Base-by-base conservation (phyloP, 1,140 invertebrate genomes). In the Sminthurinus signatus region DNA sequence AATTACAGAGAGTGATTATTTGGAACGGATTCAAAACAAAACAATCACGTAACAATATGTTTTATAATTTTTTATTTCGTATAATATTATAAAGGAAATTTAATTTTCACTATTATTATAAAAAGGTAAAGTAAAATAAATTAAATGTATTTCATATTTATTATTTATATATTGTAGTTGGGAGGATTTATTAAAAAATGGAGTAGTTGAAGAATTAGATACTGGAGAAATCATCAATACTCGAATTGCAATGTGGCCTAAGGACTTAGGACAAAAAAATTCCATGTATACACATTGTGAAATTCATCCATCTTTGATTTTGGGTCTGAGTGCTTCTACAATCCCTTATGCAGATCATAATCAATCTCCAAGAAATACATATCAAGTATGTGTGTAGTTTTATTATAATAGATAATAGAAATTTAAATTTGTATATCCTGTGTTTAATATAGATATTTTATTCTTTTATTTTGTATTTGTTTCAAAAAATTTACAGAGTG, bases 331-430 rank as follows among this genome's bases (percentile, higher is more conserved):
- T 81, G 96, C 96, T 2, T 96, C 93, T 8, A 97, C 99, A 80
- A 98, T 99, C 79, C 96, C 96, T 63, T 99, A 98, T 76, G 95
- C 96, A 70, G 94, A 99, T 93, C 96, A 99, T 78, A 99, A 99
- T 75, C 96, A 98, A 79, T 93, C 90, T 76, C 94, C 95, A 50
- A 89, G 95, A 80, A 97, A 97, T 75, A 96, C 93, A 44, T 97
- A 97, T 79, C 91, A 86, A 75, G 83, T 83, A 74, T 65, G n/a
- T 36, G 32, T 8, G 5, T 36, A 8, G 32, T 36, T n/a, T n/a
- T n/a, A n/a, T n/a, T n/a, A n/a, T n/a, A n/a, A n/a, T n/a, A n/a
- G n/a, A n/a, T n/a, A n/a, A n/a, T n/a, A n/a, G n/a, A n/a, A n/a
- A 10, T 39, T 39, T 14, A 14, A 3, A 21, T 58, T 43, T 39